phyloP scores from a whole-genome alignment of 2,113 vertebrate species.

The Gopherus evgoodei region DNA sequence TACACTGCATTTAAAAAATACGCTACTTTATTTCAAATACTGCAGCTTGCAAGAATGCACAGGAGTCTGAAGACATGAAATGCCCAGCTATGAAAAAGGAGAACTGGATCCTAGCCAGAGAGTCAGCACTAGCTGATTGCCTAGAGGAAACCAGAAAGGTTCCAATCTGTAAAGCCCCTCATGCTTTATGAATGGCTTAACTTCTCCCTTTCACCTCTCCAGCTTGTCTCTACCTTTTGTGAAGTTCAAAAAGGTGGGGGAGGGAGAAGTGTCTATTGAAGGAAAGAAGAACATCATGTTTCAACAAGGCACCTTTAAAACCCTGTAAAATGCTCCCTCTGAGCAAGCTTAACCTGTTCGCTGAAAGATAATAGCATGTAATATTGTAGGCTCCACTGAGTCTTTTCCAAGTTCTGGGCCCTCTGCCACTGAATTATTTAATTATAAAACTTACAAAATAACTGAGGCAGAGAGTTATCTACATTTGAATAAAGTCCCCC shows the following conservation, averaged over 20 bases:
- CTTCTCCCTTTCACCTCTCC: slow-evolving; percentile 5
- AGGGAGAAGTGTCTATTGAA: slow-evolving; percentile 34
- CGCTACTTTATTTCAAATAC: fast-evolving
- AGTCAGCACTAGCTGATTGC: neutral
- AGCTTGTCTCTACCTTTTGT: slow-evolving; percentile 1
- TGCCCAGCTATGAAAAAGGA: neutral
- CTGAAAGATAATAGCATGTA: slow-evolving; percentile 65
- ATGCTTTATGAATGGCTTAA: neutral
- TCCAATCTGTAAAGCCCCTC: neutral
- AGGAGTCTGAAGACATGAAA: neutral
- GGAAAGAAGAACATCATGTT: slow-evolving; percentile 70
- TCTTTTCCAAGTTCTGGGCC: slow-evolving; percentile 59
- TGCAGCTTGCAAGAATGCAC: neutral
- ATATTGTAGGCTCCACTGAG: slow-evolving; percentile 58
- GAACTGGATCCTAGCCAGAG: neutral
- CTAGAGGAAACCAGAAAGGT: neutral
- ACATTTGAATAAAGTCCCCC: slow-evolving; percentile 67
- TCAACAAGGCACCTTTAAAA: slow-evolving; percentile 75
- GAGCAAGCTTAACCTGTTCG: slow-evolving; percentile 78
- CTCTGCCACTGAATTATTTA: slow-evolving; percentile 66
- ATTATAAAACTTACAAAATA: slow-evolving; percentile 68
- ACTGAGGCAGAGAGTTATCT: slow-evolving; percentile 69
- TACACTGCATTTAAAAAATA: fast-evolving
- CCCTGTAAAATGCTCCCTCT: slow-evolving; percentile 68
- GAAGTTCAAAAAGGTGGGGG: slow-evolving; percentile 37